Evolutionary conservation across 1,140 invertebrate genomes (phyloP), one percentile per base, ranked within the genome.

Genomic region (Anadara kagoshimensis): DNA sequence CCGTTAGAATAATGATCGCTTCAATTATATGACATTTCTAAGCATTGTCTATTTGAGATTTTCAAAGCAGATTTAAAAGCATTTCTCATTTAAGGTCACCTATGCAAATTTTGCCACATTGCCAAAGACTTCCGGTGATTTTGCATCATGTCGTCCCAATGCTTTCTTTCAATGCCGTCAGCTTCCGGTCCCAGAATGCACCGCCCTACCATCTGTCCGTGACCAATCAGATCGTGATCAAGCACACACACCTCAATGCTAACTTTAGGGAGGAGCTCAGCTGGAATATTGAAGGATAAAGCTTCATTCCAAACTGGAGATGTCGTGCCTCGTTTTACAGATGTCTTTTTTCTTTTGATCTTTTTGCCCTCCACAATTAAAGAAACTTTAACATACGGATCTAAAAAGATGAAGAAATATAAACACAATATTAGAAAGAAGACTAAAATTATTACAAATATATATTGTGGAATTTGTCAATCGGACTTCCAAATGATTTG

Each of bases 111-210:
- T 88, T 96, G 95, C 94, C 94, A 95, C 94, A 95, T 95, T 12
- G 94, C 93, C 51, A 95, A 93, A 1, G 94, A 94, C 85, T 94
- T 95, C 69, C 94, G 92, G 53, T 94, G 90, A 22, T 94, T 93
- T n/a, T 92, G 91, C 70, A 95, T 89, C 94, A 95, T 95, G 88
- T 95, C 94, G 78, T 93, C 93, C 94, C 94, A 96, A 83, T 95
- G 94, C 57, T 92, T 92, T n/a, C 93, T 83, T 0, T 94, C 92
- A 81, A 93, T 93, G 45, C 94, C 94, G 4, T 90, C 90, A 0
- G 93, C 91, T 73, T 92, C 91, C 41, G 83, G 74, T 4, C 83
- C 84, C 12, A 85, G 69, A 5, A 83, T 68, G 61, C 82, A 85
- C 11, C 75, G 57, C 1, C 86, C 86, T 8, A 87, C 69, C 20